Evolutionary conservation across 2,113 vertebrate species (phyloP), one percentile per base, ranked within the genome.

Genomic region (Ictalurus punctatus): DNA sequence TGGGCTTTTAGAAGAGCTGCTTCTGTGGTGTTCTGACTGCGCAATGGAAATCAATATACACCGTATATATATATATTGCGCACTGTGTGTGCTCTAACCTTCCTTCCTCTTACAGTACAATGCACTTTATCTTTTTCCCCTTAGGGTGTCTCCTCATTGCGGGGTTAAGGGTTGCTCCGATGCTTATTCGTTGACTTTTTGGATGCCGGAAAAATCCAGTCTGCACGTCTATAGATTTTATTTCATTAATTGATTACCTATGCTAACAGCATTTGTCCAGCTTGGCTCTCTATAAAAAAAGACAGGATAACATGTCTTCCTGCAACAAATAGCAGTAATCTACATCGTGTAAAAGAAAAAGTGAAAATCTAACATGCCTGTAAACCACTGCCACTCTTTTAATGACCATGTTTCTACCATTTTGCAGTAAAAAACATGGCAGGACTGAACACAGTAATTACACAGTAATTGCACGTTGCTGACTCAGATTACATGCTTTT

Each of bases 401-500:
- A 88, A 87, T 56, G 83, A 83, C 44, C 78, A 37, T 71, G 59
- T 67, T 89, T 71, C 84, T 89, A 59, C 44, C 71, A 54, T 81
- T 86, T 88, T 88, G 87, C 79, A 27, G 80, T 59, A 83, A 88
- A 88, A 86, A 90, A 84, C 23, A 86, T 17, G 40, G 85, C 80
- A 59, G 34, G 81, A 54, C 81, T 52, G 76, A 91, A 90, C 63
- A 89, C 76, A 63, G 87, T 87, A 86, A 90, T 88, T 87, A 85
- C 65, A 84, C 61, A 13, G 81, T 91, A 89, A 91, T 89, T 91
- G 54, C 56, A 91, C 87, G 78, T 89, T 89, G 85, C 58, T 88
- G 88, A 73, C 76, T 65, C 17, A 73, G 76, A 90, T 90, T 89
- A 86, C 73, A 88, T 19, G 84, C 84, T 88, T 86, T 83, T 79